Evolutionary conservation across 2,113 vertebrate genomes (phyloP), one percentile per base, ranked within the genome.

Genomic region (Colistium nudipinnis): DNA sequence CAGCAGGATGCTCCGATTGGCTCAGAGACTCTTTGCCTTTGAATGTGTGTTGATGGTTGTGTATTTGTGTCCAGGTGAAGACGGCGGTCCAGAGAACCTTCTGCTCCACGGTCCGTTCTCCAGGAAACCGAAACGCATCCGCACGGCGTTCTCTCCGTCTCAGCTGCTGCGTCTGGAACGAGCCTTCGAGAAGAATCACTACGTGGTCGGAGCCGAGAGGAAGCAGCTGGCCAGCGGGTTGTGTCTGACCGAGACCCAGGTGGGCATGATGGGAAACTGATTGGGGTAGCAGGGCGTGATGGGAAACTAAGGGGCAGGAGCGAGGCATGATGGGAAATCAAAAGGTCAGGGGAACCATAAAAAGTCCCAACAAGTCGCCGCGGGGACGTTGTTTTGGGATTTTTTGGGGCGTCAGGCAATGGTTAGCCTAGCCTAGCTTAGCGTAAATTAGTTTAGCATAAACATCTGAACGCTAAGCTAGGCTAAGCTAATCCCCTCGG

Each of bases 171-270:
- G 92, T 0, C 87, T 94, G 64, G 93, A 94, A 43, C 88, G 90
- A 16, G 92, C 93, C 66, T 94, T 95, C 41, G 93, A 95, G 82
- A 94, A 94, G 70, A 93, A 94, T 47, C 92, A 95, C 84, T 95
- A 95, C 8, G 94, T 95, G 13, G 94, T 95, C 9, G 94, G 94
- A 33, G 91, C 92, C 0, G 94, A 94, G 81, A 88, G 94, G 70
- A 95, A 95, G 55, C 94, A 94, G 86, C 90, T 95, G 65, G 94
- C 94, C 59, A 93, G 90, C 14, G 92, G 90, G 10, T 70, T 95
- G 66, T 94, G 94, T 56, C 92, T 95, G 25, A 95, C 94, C 0
- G 93, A 94, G 80, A 94, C 90, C 7, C 92, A 94, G 90, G 92
- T 94, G 82, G 78, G 83, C 65, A 53, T 64, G 7, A 68, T 51